Conservation (phyloP, 2,797 vertebrate species). For the Silurus lanzhouensis region DNA sequence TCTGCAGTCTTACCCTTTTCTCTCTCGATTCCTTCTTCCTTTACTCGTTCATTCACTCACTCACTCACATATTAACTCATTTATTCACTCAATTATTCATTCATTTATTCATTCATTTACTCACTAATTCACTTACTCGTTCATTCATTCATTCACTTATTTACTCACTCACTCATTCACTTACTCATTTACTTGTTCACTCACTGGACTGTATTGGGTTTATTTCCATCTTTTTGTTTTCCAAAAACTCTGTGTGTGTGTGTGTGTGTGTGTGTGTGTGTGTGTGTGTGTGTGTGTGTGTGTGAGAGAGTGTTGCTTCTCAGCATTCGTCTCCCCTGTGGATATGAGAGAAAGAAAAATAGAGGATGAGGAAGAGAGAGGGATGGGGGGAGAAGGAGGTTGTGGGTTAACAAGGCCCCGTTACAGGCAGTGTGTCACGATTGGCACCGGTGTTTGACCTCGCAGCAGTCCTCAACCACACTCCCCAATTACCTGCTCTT, state of each 20-base stretch:
- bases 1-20: background rate
- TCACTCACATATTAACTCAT: too few species aligned
- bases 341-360: background rate
- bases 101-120: too few species aligned
- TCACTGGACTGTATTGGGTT: too few species aligned
- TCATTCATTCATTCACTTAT: too few species aligned
- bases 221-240: too few species aligned
- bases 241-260: too few species aligned
- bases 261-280: background rate
- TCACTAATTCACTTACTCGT: too few species aligned
- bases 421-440: constrained; percentile 71
- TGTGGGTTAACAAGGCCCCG: constrained; percentile 66
- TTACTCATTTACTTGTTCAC: too few species aligned
- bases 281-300: background rate
- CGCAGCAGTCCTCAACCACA: constrained; percentile 58
- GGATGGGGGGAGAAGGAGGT: background rate
- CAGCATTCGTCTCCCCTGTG: background rate
- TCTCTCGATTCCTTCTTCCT: background rate
- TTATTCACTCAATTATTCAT: too few species aligned
- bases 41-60: background rate
- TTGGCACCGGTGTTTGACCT: constrained; percentile 78
- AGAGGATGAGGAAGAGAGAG: background rate
- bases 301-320: background rate
- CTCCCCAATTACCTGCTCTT: constrained; percentile 42
- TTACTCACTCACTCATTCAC: too few species aligned